These are phyloP conservation scores for Mythimna pallens DNA, from an alignment of 2,888 invertebrate genomes.

Conservation along the genomic window DNA sequence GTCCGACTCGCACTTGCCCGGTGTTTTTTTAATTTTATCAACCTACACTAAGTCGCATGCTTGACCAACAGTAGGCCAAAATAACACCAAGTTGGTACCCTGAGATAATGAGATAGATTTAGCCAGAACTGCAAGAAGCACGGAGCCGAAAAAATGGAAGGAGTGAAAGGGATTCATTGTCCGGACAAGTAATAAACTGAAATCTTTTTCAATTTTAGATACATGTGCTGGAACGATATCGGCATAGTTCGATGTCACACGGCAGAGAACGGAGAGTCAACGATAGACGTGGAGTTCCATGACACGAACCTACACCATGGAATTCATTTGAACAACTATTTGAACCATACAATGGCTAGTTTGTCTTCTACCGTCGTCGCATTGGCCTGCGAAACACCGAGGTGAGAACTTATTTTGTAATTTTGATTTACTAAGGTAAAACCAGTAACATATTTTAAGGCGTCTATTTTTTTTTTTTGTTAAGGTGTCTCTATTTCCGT, in stretches of 20 bases:
- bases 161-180: too few species aligned
- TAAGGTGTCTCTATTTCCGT: too few species aligned
- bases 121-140: too few species aligned
- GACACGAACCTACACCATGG: constrained; percentile 97
- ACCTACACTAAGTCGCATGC: too few species aligned
- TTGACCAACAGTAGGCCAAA: too few species aligned
- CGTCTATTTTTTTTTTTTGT: too few species aligned
- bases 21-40: too few species aligned
- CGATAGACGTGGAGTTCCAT: constrained; percentile 98
- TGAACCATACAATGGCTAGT: constrained; percentile 96
- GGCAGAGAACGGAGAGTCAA: constrained; percentile 93
- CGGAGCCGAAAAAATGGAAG: too few species aligned
- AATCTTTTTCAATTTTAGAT: constrained; percentile 77
- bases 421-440: not conserved
- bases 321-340: constrained; percentile 96
- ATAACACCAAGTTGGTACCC: too few species aligned
- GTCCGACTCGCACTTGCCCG: too few species aligned
- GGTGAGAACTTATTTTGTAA: constrained; percentile 80
- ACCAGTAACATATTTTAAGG: too few species aligned
- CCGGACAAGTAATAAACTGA: not conserved
- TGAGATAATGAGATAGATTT: too few species aligned
- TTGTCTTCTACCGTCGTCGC: constrained; percentile 95
- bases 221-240: constrained; percentile 97
- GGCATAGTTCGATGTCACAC: constrained; percentile 97
- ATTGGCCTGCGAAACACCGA: constrained; percentile 93